Evolutionary conservation across 2,797 vertebrate species (phyloP).

Genomic region (Eulemur coronatus): DNA sequence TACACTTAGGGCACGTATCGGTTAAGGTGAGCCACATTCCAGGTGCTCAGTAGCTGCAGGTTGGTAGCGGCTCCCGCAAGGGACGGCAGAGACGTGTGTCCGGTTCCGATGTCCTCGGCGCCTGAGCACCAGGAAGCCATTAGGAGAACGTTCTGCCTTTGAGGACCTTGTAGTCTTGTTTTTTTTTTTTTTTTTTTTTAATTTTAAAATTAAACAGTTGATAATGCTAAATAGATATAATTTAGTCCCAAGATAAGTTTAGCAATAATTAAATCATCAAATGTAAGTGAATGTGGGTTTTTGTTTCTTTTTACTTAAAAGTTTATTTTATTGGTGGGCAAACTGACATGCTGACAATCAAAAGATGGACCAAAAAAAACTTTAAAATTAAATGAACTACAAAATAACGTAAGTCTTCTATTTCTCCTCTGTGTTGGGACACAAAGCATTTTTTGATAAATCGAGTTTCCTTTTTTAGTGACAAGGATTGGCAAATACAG

Average conservation of each 20-base stretch:
- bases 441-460: not conserved
- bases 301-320: not conserved
- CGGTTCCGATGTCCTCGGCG: fast-evolving
- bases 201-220: not conserved
- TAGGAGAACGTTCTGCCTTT: not conserved
- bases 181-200: not conserved
- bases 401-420: not conserved
- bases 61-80: fast-evolving
- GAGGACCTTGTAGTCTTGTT: not conserved
- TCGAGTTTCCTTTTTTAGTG: not conserved
- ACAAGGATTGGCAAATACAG: not conserved
- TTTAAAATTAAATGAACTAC: not conserved
- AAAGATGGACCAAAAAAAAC: not conserved
- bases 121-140: too few relatives aligned
- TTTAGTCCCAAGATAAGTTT: not conserved
- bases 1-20: not conserved
- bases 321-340: not conserved
- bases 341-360: slow-evolving; percentile 1
- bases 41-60: fast-evolving
- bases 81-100: fast-evolving
- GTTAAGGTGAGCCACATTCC: not conserved
- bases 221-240: not conserved
- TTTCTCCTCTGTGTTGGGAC: not conserved
- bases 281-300: not conserved
- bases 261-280: not conserved